Percentiles rank a stretch among this genome's conserved stretches.
These are phyloP conservation scores for Rhopalosiphum padi DNA, from an alignment of 1,140 invertebrate genomes.

Conservation along the genomic window DNA sequence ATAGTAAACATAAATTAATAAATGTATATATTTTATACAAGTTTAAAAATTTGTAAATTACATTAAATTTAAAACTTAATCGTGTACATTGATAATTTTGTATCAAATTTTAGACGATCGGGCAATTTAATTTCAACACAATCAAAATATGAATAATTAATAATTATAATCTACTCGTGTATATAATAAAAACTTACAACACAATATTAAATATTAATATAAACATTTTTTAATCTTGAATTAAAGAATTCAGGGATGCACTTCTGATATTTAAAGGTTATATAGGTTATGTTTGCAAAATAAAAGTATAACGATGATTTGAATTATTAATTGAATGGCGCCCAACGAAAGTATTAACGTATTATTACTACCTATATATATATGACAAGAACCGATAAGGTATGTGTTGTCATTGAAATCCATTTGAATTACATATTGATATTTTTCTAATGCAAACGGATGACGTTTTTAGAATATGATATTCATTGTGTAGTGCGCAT, in stretches of 20 bases:
- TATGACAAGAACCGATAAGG: not conserved
- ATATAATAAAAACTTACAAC: not conserved
- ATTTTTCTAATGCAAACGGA: not conserved
- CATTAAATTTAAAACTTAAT: not conserved
- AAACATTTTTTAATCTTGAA: not conserved
- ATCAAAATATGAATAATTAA: not conserved
- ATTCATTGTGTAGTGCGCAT: not conserved
- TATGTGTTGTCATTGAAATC: not conserved
- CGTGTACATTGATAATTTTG: not conserved
- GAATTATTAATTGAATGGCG: not conserved
- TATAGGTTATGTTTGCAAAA: not conserved
- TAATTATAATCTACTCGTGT: not conserved
- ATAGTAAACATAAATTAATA: not conserved
- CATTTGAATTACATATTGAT: not conserved
- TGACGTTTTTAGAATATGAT: not conserved
- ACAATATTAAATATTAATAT: not conserved
- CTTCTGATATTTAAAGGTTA: not conserved
- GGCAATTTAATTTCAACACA: not conserved
- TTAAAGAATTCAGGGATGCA: not conserved
- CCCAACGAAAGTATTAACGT: not conserved
- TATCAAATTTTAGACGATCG: not conserved
- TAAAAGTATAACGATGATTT: not conserved
- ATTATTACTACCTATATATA: not conserved
- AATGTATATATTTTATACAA: not conserved
- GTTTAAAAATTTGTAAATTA: not conserved